A percentile compares a stretch with the other conserved stretches of the same genome.
Conservation (phyloP, 2,797 vertebrate species). For the Megalops cyprinoides region DNA sequence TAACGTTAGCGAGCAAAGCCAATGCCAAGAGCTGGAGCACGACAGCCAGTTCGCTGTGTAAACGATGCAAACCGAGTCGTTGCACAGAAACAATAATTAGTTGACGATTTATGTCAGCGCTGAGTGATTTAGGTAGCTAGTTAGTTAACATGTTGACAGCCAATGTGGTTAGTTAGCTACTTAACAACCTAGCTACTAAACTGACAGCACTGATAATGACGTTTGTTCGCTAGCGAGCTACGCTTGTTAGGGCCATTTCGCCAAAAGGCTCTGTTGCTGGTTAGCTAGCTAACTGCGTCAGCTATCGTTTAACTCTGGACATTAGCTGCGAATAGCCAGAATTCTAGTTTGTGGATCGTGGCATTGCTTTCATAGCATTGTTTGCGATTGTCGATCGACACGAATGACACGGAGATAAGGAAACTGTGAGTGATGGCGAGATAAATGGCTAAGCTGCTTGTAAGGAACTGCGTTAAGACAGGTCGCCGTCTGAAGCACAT, state of each 20-base stretch:
- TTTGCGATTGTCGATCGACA: background rate
- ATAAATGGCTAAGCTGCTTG: too few species aligned
- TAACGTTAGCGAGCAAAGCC: background rate
- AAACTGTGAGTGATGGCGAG: too few species aligned
- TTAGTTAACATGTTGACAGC: too few species aligned
- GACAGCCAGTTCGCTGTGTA: accelerated
- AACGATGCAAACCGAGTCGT: constrained; percentile 43
- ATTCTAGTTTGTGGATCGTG: background rate
- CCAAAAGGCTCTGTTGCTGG: background rate
- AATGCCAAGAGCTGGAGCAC: background rate
- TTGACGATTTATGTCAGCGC: constrained; percentile 29
- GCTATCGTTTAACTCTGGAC: constrained; percentile 3
- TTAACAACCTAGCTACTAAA: constrained; percentile 41
- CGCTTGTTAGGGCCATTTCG: background rate
- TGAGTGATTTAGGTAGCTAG: constrained; percentile 17
- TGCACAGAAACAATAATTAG: constrained; percentile 54
- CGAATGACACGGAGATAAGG: background rate
- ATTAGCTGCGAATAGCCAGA: background rate
- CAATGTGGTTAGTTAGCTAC: too few species aligned
- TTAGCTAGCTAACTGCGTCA: background rate
- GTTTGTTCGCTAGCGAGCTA: constrained; percentile 15
- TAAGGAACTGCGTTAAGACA: background rate
- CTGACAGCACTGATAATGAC: constrained; percentile 34
- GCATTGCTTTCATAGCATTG: background rate
- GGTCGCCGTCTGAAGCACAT: background rate